Conservation (phyloP, 1,140 invertebrate species). For the Colletes latitarsis region DNA sequence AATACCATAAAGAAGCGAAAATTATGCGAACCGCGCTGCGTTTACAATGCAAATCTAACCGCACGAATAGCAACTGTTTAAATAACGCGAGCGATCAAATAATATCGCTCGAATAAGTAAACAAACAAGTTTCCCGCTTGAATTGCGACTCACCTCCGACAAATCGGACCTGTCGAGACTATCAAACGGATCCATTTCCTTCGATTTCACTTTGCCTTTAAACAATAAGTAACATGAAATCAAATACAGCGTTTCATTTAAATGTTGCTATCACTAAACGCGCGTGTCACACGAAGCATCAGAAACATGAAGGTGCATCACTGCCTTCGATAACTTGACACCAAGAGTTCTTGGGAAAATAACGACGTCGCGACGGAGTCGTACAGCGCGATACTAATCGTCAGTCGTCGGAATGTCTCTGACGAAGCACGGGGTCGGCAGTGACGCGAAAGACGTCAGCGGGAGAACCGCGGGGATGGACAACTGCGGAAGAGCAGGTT, state of each 20-base stretch:
- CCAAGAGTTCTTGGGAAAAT: background rate
- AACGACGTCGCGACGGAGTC: slow-evolving; percentile 22
- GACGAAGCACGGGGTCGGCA: slow-evolving; percentile 26
- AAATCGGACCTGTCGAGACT: slow-evolving; percentile 64
- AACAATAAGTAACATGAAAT: background rate
- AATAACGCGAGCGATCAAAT: background rate
- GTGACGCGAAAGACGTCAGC: slow-evolving; percentile 44
- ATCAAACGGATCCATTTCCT: slow-evolving; percentile 63
- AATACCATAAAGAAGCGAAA: background rate
- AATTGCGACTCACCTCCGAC: slow-evolving; percentile 63
- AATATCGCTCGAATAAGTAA: background rate
- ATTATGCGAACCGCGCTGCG: too few species aligned
- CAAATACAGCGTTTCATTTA: too few species aligned
- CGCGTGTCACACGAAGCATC: background rate
- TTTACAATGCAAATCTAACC: too few species aligned
- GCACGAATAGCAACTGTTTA: too few species aligned
- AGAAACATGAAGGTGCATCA: background rate
- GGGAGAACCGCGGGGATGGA: slow-evolving; percentile 28
- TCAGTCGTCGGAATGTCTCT: slow-evolving; percentile 35
- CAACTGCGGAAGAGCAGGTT: slow-evolving; percentile 57
- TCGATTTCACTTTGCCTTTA: background rate
- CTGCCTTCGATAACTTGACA: background rate
- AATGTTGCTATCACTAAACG: background rate
- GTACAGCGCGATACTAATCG: slow-evolving; percentile 42
- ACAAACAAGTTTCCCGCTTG: background rate